phyloP scores from a whole-genome alignment of 2,113 vertebrate species.

The Prionailurus bengalensis region DNA sequence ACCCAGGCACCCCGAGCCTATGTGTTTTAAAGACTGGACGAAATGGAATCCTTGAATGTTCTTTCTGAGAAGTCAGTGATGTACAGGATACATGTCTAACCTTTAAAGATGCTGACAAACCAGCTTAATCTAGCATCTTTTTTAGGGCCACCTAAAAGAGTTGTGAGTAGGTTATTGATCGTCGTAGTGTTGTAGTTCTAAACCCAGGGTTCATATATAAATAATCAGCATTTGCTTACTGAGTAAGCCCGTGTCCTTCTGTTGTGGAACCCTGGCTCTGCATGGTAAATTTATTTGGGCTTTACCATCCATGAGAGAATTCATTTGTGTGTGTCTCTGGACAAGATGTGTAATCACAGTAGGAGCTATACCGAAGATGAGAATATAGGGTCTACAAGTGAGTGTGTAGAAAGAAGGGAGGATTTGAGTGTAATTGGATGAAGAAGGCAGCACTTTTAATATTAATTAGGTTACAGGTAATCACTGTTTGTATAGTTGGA shows the following conservation, averaged over 20 bases:
- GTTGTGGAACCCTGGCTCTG: background rate
- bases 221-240: background rate
- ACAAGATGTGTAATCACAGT: background rate
- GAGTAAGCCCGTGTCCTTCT: background rate
- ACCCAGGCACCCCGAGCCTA: too few species aligned
- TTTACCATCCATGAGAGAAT: background rate
- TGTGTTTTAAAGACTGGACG: constrained; percentile 44
- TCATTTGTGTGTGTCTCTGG: background rate
- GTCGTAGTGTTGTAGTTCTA: background rate
- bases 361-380: background rate
- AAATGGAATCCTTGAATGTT: constrained; percentile 3
- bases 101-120: constrained; percentile 11
- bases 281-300: background rate
- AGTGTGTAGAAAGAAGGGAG: background rate
- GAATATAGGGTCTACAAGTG: background rate
- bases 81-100: background rate
- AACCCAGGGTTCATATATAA: background rate
- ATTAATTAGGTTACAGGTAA: background rate
- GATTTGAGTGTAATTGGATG: background rate
- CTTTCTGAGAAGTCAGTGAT: background rate
- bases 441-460: background rate
- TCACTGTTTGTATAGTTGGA: background rate
- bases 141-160: background rate
- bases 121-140: background rate
- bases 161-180: background rate